These are phyloP conservation scores for Tyto alba DNA, from an alignment of 2,113 vertebrate species.

Conservation along the genomic window DNA sequence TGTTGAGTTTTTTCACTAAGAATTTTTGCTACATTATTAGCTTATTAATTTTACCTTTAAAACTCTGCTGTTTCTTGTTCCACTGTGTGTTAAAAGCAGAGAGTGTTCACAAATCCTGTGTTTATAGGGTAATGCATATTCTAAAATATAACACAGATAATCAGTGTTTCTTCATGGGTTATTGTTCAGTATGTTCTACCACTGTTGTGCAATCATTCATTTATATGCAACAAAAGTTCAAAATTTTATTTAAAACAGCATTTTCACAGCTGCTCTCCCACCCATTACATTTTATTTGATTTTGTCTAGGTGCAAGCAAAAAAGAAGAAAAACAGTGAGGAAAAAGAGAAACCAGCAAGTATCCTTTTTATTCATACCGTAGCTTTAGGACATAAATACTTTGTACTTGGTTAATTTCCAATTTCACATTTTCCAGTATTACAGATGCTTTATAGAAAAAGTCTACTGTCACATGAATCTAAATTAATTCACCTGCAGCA, in stretches of 20 bases:
- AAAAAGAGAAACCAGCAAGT: conserved; percentile 83
- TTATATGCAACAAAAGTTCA: background rate
- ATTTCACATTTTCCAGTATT: background rate
- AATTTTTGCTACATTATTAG: background rate
- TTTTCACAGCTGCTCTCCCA: background rate
- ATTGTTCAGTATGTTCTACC: background rate
- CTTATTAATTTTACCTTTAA: background rate
- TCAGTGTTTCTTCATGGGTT: background rate
- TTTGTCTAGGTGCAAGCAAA: conserved; percentile 79
- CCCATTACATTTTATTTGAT: background rate
- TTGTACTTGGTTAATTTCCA: background rate
- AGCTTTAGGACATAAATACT: background rate
- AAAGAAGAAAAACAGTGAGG: conserved; percentile 89
- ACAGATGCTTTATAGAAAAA: background rate
- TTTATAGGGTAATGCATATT: background rate
- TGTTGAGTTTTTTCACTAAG: background rate
- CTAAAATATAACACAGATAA: background rate
- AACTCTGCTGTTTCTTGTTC: background rate
- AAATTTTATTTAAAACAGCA: background rate
- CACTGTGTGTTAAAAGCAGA: background rate
- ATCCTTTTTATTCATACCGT: conserved; percentile 36
- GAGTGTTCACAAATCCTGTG: background rate
- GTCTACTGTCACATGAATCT: background rate
- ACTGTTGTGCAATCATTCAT: background rate
- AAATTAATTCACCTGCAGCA: background rate